Percentiles rank a stretch among this genome's conserved stretches.
Evolutionary conservation across 1,140 invertebrate genomes (phyloP).

Genomic region (Delia radicum): DNA sequence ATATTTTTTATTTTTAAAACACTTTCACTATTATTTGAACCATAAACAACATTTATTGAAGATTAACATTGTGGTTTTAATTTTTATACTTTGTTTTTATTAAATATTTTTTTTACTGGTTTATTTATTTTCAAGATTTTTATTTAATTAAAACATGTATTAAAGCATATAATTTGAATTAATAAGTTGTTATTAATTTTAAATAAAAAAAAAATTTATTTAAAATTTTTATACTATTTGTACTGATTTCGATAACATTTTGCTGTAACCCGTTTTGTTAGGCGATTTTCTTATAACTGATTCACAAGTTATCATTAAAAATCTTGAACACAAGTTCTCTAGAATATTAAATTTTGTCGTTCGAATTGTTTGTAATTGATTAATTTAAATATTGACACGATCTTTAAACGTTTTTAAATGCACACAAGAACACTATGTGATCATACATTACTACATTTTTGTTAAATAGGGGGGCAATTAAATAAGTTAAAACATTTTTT

Average conservation of each 20-base stretch:
- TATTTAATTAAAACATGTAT: background rate
- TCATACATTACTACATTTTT: too few relatives aligned
- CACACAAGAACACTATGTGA: background rate
- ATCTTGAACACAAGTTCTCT: background rate
- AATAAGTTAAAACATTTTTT: too few relatives aligned
- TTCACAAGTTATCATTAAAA: background rate
- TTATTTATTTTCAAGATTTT: background rate
- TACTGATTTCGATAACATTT: too few relatives aligned
- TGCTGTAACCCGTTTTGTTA: conserved; percentile 3
- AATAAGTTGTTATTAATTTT: background rate
- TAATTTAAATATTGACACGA: conserved; percentile 22
- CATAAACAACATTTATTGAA: background rate
- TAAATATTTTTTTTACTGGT: background rate
- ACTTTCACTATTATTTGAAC: conserved; percentile 1
- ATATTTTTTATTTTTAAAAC: background rate
- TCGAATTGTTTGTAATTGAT: conserved; percentile 12
- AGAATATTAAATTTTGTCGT: background rate
- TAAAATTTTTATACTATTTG: too few relatives aligned
- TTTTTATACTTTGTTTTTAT: background rate
- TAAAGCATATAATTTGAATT: background rate
- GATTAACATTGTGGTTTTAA: background rate
- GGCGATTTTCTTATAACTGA: background rate
- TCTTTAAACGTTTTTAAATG: background rate
- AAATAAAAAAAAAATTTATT: too few relatives aligned
- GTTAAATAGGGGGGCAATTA: too few relatives aligned